phyloP scores from a whole-genome alignment of 2,888 invertebrate species.

The Clepsis dumicolana region DNA sequence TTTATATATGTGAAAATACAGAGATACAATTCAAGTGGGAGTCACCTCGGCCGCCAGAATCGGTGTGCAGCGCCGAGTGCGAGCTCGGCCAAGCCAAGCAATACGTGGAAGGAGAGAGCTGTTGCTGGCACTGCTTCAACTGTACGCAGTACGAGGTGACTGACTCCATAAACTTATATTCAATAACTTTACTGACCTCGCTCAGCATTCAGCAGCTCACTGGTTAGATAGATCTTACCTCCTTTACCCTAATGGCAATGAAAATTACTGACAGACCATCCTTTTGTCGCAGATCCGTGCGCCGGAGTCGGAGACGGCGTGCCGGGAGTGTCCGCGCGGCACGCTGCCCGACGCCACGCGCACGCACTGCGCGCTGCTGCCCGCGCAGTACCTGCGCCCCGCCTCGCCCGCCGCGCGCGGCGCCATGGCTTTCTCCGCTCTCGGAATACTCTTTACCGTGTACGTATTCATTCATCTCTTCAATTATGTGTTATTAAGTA shows the following conservation, averaged over 20 bases:
- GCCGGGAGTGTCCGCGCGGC: slow-evolving; percentile 92
- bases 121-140: slow-evolving; percentile 96
- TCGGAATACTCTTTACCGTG: slow-evolving; percentile 93
- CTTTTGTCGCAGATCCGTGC: slow-evolving; percentile 90
- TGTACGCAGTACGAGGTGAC: slow-evolving; percentile 83
- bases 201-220: too few relatives aligned
- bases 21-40: slow-evolving; percentile 94
- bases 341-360: slow-evolving; percentile 92
- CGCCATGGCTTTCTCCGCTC: slow-evolving; percentile 94
- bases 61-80: slow-evolving; percentile 96
- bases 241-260: too few relatives aligned
- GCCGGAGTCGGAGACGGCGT: slow-evolving; percentile 92
- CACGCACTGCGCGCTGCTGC: slow-evolving; percentile 90
- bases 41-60: slow-evolving; percentile 92
- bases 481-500: too few relatives aligned
- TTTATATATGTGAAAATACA: slow-evolving; percentile 61
- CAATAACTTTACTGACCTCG: too few relatives aligned
- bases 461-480: slow-evolving; percentile 73
- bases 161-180: not conserved
- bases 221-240: too few relatives aligned
- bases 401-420: slow-evolving; percentile 96
- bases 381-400: slow-evolving; percentile 92
- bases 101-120: slow-evolving; percentile 96
- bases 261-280: too few relatives aligned
- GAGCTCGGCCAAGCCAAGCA: slow-evolving; percentile 95